phyloP scores from a whole-genome alignment of 2,888 invertebrate species.

The Herminia tarsipennalis region DNA sequence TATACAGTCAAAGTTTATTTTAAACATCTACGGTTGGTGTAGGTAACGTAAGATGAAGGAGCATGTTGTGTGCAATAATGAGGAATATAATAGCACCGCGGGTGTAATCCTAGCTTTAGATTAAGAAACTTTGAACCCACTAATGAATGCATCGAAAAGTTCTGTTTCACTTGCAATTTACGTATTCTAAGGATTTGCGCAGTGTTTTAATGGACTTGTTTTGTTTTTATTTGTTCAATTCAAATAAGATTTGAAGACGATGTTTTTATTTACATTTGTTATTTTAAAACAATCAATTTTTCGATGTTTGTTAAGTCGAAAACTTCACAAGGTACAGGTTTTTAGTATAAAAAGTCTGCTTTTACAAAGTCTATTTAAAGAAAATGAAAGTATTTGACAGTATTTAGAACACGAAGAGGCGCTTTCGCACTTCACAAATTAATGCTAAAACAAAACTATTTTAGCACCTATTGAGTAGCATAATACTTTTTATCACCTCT shows the following conservation, averaged over 20 bases:
- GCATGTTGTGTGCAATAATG: conserved; percentile 41
- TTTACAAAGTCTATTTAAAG: too few species aligned
- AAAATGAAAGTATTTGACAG: too few species aligned
- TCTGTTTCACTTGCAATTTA: conserved; percentile 66
- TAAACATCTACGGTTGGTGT: conserved; percentile 33
- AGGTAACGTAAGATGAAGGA: conserved; percentile 25
- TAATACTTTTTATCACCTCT: too few species aligned
- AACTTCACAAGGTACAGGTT: too few species aligned
- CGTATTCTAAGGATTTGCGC: conserved; percentile 52
- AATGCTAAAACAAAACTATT: too few species aligned
- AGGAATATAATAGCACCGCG: conserved; percentile 43
- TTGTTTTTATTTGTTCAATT: conserved; percentile 18
- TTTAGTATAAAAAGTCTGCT: too few species aligned
- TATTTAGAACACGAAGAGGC: too few species aligned
- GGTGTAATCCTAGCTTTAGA: conserved; percentile 62
- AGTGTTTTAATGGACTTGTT: conserved; percentile 39
- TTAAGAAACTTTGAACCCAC: conserved; percentile 69
- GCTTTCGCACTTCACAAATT: too few species aligned
- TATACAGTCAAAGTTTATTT: conserved; percentile 32
- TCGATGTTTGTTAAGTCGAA: too few species aligned
- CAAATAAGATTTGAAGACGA: background rate
- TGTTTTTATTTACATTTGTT: background rate
- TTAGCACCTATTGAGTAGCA: too few species aligned
- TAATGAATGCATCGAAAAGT: conserved; percentile 76
- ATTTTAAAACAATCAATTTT: background rate